A percentile compares a stretch with the other conserved stretches of the same genome.
Conservation (phyloP, 1,140 invertebrate genomes). For the Colletes latitarsis region DNA sequence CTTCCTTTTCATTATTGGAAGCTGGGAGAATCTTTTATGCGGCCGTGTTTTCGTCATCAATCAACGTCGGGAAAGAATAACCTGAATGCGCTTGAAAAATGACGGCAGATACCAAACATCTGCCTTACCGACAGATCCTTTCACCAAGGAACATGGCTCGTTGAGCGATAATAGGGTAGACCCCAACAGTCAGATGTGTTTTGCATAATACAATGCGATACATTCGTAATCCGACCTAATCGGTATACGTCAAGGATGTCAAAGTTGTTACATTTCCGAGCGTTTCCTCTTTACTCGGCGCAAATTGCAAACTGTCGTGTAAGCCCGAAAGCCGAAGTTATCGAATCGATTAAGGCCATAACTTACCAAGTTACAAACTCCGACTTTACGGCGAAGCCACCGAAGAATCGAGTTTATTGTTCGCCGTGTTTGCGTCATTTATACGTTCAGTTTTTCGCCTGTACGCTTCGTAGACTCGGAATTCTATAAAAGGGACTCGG, state of each 20-base stretch:
- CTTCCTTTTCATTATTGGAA: slow-evolving; percentile 55
- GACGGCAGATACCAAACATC: slow-evolving; percentile 42
- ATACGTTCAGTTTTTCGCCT: not conserved
- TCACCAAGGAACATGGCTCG: slow-evolving; percentile 12
- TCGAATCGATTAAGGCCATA: not conserved
- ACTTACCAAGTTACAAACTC: too few relatives aligned
- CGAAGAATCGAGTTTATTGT: too few relatives aligned
- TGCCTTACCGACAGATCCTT: slow-evolving; percentile 45
- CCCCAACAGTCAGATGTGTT: slow-evolving; percentile 42
- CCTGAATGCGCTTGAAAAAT: slow-evolving; percentile 60
- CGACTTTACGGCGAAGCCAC: too few relatives aligned
- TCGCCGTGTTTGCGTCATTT: not conserved
- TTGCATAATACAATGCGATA: slow-evolving; percentile 35
- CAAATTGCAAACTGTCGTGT: too few relatives aligned
- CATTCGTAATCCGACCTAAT: slow-evolving; percentile 26
- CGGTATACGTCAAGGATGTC: not conserved
- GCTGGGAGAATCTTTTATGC: slow-evolving; percentile 59
- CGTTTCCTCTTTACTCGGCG: not conserved
- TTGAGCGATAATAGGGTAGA: slow-evolving; percentile 49
- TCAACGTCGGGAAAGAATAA: slow-evolving; percentile 62
- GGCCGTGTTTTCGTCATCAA: slow-evolving; percentile 54
- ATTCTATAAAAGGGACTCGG: too few relatives aligned
- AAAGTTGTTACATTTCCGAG: not conserved
- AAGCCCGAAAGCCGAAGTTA: not conserved
- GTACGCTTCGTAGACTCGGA: too few relatives aligned